phyloP scores from a whole-genome alignment of 2,113 vertebrate species.

The Onychorhynchus coronatus region DNA sequence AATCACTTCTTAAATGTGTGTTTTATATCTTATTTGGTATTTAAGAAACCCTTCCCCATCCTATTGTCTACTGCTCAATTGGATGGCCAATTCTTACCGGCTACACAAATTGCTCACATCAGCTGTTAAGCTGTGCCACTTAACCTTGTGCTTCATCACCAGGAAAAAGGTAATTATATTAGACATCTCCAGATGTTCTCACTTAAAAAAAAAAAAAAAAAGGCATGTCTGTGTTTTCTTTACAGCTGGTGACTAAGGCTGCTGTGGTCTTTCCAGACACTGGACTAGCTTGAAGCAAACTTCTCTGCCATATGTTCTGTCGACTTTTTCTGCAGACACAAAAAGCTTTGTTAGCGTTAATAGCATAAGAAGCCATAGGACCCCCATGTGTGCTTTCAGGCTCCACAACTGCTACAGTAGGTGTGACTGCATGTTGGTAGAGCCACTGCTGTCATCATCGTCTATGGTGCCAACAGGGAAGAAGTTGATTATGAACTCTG shows the following conservation, averaged over 20 bases:
- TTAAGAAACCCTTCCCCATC: background rate
- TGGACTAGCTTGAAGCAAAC: background rate
- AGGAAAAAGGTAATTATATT: background rate
- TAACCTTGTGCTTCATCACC: conserved; percentile 12
- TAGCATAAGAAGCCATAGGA: background rate
- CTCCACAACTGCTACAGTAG: background rate
- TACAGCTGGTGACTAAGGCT: background rate
- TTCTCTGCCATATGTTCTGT: fast-evolving
- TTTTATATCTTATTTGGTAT: background rate
- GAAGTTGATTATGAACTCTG: background rate
- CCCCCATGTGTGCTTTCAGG: background rate
- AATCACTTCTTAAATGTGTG: background rate
- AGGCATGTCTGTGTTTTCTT: background rate
- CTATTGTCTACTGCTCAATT: background rate
- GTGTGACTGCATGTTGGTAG: background rate
- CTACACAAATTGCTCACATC: background rate
- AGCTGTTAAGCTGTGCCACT: background rate
- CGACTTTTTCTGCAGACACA: background rate
- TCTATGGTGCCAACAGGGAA: background rate
- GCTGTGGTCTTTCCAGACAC: background rate
- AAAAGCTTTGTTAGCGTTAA: background rate
- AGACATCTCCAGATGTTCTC: conserved; percentile 34
- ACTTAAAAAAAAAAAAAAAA: background rate
- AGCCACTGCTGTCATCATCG: background rate
- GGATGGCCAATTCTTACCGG: background rate